Conservation (phyloP, 2,797 vertebrate species). For the Alosa sapidissima region DNA sequence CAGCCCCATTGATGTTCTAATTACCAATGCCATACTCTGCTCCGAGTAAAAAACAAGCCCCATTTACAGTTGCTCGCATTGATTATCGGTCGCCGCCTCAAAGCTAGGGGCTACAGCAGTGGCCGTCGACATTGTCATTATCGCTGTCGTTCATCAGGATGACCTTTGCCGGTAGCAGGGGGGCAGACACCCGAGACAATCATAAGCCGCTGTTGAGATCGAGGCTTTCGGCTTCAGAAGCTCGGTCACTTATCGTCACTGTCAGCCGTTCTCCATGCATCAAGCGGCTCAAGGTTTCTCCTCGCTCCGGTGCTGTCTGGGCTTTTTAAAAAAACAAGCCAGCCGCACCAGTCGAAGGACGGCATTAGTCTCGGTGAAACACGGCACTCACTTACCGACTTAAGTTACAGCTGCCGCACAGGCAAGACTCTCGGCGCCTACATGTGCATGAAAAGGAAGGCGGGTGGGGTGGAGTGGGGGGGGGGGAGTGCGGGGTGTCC, state of each 20-base stretch:
- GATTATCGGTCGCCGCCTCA: constrained; percentile 31
- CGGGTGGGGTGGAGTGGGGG: neutral
- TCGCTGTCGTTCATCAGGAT: constrained; percentile 31
- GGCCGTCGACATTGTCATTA: constrained; percentile 36
- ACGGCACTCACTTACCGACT: constrained; percentile 12
- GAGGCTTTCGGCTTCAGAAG: neutral
- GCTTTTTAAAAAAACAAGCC: constrained; percentile 8
- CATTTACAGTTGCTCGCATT: constrained; percentile 34
- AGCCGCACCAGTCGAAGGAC: constrained; percentile 9
- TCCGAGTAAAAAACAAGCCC: constrained; percentile 10
- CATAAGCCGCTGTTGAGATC: neutral
- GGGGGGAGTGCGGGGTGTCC: neutral
- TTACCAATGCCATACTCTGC: constrained; percentile 40
- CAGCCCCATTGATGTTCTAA: constrained; percentile 50
- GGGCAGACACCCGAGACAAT: neutral
- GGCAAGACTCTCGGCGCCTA: neutral
- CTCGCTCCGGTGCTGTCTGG: neutral
- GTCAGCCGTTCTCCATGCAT: constrained; percentile 9
- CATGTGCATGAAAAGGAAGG: neutral
- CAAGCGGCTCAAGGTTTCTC: neutral
- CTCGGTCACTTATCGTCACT: constrained; percentile 16
- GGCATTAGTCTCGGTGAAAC: constrained; percentile 15
- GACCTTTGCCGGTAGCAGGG: constrained; percentile 2
- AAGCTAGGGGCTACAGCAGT: constrained; percentile 19
- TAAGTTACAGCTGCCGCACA: neutral